These are phyloP conservation scores for Pediacus dermestoides DNA, from an alignment of 2,888 invertebrate genomes.

Conservation along the genomic window DNA sequence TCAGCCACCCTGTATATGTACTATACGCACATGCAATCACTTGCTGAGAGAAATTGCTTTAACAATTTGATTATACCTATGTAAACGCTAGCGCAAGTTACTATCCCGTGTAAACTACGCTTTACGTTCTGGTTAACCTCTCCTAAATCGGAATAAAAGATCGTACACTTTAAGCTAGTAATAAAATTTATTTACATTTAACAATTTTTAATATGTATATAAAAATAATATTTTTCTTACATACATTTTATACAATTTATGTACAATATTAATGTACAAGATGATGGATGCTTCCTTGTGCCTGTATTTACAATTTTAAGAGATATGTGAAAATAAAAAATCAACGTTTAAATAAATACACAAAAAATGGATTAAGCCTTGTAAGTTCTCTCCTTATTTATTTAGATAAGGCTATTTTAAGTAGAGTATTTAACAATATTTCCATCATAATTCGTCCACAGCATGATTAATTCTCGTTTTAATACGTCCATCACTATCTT, in stretches of 20 bases:
- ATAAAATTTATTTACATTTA: conserved; percentile 24
- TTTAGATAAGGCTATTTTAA: too few relatives aligned
- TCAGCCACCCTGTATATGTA: too few relatives aligned
- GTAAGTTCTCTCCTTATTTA: too few relatives aligned
- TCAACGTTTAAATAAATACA: conserved; percentile 26
- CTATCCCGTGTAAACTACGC: too few relatives aligned
- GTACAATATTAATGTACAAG: conserved; percentile 24
- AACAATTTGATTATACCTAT: too few relatives aligned
- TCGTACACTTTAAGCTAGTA: too few relatives aligned
- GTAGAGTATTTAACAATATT: conserved; percentile 19
- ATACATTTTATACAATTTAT: conserved; percentile 30
- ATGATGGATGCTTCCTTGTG: conserved; percentile 41
- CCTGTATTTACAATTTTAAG: conserved; percentile 45
- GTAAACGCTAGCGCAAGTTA: too few relatives aligned
- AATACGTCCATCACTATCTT: conserved; percentile 17
- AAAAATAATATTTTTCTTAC: conserved; percentile 28
- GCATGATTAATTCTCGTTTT: conserved; percentile 26
- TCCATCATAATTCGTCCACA: conserved; percentile 32
- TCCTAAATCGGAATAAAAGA: too few relatives aligned
- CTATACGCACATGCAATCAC: too few relatives aligned
- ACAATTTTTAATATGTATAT: conserved; percentile 29
- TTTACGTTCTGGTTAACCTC: too few relatives aligned
- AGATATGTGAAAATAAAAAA: conserved; percentile 37
- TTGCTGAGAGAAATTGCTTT: too few relatives aligned
- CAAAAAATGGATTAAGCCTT: too few relatives aligned